phyloP scores from a whole-genome alignment of 2,113 vertebrate genomes.

The Bubo scandiacus region DNA sequence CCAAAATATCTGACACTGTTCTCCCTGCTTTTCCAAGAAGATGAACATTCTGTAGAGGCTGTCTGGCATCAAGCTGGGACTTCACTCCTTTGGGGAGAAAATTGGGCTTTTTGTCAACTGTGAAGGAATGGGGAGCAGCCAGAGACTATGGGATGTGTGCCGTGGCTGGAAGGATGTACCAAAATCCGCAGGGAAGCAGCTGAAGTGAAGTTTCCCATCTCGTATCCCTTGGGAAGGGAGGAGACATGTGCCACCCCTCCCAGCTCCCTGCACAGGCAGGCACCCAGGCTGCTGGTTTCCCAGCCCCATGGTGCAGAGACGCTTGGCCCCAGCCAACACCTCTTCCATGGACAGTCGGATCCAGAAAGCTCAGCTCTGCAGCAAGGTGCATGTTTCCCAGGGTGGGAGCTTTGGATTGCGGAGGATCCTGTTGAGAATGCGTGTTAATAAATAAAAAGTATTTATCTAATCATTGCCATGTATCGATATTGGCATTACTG shows the following conservation, averaged over 20 bases:
- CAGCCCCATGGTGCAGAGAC: accelerated
- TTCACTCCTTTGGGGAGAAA: not conserved
- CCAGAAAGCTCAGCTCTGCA: not conserved
- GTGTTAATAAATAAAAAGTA: not conserved
- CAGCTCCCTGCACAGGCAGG: not conserved
- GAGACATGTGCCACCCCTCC: accelerated
- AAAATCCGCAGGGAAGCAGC: not conserved
- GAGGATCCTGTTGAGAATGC: not conserved
- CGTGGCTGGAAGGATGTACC: not conserved
- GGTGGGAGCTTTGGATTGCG: not conserved
- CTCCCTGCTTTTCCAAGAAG: not conserved
- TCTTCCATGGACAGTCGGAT: accelerated
- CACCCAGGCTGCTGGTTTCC: not conserved
- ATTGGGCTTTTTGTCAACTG: not conserved
- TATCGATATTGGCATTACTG: not conserved
- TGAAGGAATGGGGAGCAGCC: not conserved
- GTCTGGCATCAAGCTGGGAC: not conserved
- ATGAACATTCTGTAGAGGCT: not conserved
- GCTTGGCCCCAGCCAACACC: not conserved
- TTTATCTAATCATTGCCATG: not conserved
- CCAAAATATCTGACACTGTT: not conserved
- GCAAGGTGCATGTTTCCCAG: not conserved
- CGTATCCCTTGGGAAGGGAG: not conserved
- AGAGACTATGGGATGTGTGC: not conserved
- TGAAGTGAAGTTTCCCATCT: not conserved